Conservation (phyloP, 2,888 invertebrate genomes). For the Tridacna crocea region DNA sequence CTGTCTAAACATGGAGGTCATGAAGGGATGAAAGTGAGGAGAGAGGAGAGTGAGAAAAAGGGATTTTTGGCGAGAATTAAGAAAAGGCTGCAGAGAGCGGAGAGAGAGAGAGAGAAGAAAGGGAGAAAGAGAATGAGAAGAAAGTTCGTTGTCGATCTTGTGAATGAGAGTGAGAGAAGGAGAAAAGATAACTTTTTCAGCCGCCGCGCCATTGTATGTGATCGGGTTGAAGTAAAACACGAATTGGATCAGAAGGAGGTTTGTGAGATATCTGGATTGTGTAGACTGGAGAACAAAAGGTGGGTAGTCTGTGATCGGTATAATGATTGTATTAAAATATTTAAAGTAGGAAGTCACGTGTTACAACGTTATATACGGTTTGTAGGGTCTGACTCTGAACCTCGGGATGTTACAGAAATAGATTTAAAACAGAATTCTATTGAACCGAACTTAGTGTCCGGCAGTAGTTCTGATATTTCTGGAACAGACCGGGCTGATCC, state of each 20-base stretch:
- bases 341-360: not conserved
- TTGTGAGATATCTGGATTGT: not conserved
- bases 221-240: not conserved
- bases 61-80: too few relatives aligned
- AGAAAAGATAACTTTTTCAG: not conserved
- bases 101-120: not conserved
- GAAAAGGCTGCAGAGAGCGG: too few relatives aligned
- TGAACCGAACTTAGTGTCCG: slow-evolving; percentile 12
- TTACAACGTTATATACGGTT: slow-evolving; percentile 3
- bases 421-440: not conserved
- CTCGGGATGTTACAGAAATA: slow-evolving; percentile 17
- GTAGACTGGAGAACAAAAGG: slow-evolving; percentile 6
- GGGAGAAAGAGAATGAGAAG: not conserved
- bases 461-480: slow-evolving; percentile 11
- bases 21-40: too few relatives aligned
- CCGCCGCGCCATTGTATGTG: not conserved
- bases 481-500: slow-evolving; percentile 2
- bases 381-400: not conserved
- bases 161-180: not conserved
- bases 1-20: too few relatives aligned
- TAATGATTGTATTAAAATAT: slow-evolving; percentile 18
- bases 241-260: not conserved
- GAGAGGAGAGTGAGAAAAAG: too few relatives aligned
- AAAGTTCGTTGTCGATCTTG: not conserved
- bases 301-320: not conserved